phyloP scores from a whole-genome alignment of 2,113 vertebrate species.

The Tonatia bakeri region DNA sequence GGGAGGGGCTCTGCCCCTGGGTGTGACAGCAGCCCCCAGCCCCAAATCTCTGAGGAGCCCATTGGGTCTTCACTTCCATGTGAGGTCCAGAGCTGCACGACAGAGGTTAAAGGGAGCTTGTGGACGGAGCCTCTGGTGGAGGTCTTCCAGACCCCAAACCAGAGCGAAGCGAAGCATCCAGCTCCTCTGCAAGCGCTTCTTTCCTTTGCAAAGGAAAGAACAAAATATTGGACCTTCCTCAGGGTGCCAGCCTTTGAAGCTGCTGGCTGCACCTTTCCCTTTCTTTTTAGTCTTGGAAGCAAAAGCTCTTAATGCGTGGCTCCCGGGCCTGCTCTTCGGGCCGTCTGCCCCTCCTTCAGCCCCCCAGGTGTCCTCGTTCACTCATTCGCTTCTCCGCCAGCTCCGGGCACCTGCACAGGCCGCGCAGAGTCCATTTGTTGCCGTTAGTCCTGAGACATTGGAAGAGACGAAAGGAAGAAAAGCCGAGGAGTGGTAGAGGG shows the following conservation, averaged over 20 bases:
- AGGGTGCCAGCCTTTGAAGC: not conserved
- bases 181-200: not conserved
- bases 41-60: not conserved
- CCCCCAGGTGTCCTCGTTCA: not conserved
- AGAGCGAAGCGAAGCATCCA: not conserved
- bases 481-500: too few relatives aligned
- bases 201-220: not conserved
- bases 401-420: not conserved
- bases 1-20: not conserved
- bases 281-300: conserved; percentile 19
- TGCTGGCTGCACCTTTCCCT: not conserved
- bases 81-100: not conserved
- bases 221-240: not conserved
- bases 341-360: not conserved
- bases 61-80: fast-evolving
- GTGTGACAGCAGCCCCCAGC: not conserved
- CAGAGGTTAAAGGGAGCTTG: not conserved
- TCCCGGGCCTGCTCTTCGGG: not conserved
- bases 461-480: not conserved
- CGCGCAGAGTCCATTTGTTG: not conserved
- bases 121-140: not conserved
- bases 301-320: not conserved
- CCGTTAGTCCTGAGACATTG: not conserved
- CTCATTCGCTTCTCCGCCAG: not conserved
- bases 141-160: not conserved